A percentile compares a stretch with the other conserved stretches of the same genome.
These are phyloP conservation scores for Orientallactaga sibirica DNA, from an alignment of 2,797 vertebrate genomes.

Conservation along the genomic window DNA sequence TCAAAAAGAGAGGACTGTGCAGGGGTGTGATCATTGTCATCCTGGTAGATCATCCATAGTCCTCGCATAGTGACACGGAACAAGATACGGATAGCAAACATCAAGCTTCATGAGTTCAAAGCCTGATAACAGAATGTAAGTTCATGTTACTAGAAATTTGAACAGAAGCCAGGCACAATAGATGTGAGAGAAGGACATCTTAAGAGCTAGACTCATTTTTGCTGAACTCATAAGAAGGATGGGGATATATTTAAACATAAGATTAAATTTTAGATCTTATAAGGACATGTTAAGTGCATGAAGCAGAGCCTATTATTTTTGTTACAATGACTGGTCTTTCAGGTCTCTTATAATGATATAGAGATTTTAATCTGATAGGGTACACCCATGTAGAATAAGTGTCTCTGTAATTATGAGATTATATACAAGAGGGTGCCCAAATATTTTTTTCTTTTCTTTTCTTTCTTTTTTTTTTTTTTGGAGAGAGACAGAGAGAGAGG, in stretches of 20 bases:
- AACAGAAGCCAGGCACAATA: background rate
- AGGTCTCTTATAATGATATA: slow-evolving; percentile 16
- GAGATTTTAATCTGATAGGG: background rate
- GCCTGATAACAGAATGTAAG: background rate
- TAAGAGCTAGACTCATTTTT: background rate
- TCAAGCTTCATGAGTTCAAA: background rate
- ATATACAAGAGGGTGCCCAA: background rate
- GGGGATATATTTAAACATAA: background rate
- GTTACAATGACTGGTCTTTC: background rate
- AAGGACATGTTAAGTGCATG: background rate
- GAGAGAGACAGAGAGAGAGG: no score
- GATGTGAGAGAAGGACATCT: background rate
- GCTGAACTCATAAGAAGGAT: background rate
- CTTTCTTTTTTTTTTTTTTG: no score
- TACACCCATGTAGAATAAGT: background rate
- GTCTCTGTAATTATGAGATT: background rate
- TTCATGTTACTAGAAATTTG: background rate
- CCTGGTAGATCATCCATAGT: background rate
- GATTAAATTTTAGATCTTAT: background rate
- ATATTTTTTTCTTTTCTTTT: background rate
- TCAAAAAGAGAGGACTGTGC: background rate
- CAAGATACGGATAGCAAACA: background rate
- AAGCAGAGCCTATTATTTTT: slow-evolving; percentile 29
- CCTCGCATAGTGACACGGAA: background rate
- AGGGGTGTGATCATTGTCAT: background rate